A percentile compares a stretch with the other conserved stretches of the same genome.
phyloP scores from a whole-genome alignment of 2,113 vertebrate genomes.

The Cynopterus brachyotis region DNA sequence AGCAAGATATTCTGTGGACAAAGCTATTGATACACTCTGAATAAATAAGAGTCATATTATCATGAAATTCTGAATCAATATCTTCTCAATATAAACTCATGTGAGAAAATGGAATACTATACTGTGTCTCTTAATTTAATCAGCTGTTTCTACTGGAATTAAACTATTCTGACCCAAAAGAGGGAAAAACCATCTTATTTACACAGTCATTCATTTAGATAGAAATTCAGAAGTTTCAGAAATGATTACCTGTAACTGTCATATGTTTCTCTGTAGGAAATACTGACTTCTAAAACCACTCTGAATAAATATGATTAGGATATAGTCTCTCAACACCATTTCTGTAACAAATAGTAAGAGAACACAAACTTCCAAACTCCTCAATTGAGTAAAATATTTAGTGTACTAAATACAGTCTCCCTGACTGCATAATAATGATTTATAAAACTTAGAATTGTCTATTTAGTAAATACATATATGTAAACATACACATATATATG shows the following conservation, averaged over 20 bases:
- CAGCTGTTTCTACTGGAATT: not conserved
- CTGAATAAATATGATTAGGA: not conserved
- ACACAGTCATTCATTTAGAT: not conserved
- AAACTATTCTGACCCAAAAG: not conserved
- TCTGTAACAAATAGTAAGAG: not conserved
- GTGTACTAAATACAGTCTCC: not conserved
- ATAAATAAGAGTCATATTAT: not conserved
- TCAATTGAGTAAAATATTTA: not conserved
- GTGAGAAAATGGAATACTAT: not conserved
- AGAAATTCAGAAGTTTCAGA: constrained; percentile 8
- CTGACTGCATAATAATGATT: not conserved
- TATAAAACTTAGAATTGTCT: not conserved
- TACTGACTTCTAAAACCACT: not conserved
- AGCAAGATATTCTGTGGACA: not conserved
- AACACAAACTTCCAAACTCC: not conserved
- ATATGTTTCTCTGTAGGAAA: not conserved
- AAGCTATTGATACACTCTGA: not conserved
- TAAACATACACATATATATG: too few species aligned
- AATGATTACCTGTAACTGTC: not conserved
- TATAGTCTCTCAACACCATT: not conserved
- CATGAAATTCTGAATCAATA: not conserved
- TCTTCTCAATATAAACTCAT: not conserved
- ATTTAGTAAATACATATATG: not conserved
- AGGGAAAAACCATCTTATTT: not conserved
- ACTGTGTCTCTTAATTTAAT: not conserved